Evolutionary conservation across 2,113 vertebrate species (phyloP).

Genomic region (Peromyscus polionotus): DNA sequence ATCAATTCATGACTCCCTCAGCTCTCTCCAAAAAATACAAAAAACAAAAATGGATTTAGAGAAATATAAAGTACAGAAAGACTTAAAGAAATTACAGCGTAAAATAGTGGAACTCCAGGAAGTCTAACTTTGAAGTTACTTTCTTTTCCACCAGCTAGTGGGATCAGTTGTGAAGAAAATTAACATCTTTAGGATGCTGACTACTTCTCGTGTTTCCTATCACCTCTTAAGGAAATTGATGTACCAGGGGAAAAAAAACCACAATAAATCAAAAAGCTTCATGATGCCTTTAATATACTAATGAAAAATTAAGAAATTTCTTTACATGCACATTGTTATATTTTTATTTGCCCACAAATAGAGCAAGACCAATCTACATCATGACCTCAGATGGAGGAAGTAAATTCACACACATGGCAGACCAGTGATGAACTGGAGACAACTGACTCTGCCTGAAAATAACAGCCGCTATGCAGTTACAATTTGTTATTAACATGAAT

Average conservation of each 20-base stretch:
- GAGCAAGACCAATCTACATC: not conserved
- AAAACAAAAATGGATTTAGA: conserved; percentile 90
- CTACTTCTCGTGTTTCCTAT: conserved; percentile 14
- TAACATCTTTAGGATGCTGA: not conserved
- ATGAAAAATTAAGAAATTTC: conserved; percentile 30
- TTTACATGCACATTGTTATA: not conserved
- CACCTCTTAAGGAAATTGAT: conserved; percentile 34
- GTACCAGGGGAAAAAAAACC: not conserved
- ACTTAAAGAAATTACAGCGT: conserved; percentile 85
- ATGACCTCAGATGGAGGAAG: not conserved
- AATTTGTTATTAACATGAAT: not conserved
- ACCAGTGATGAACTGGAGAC: not conserved
- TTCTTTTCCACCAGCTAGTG: not conserved
- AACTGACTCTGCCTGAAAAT: not conserved
- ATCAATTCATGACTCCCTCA: conserved; percentile 89
- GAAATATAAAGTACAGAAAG: conserved; percentile 89
- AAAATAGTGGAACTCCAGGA: conserved; percentile 84
- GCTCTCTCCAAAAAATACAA: conserved; percentile 89
- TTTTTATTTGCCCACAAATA: conserved; percentile 51
- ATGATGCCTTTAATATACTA: conserved; percentile 46
- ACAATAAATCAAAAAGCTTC: conserved; percentile 72
- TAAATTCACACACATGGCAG: not conserved
- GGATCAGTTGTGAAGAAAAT: not conserved
- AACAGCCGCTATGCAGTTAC: not conserved
- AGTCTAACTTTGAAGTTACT: conserved; percentile 11